Evolutionary conservation across 2,888 invertebrate genomes (phyloP).

Genomic region (Brachynemurus nebulosus): DNA sequence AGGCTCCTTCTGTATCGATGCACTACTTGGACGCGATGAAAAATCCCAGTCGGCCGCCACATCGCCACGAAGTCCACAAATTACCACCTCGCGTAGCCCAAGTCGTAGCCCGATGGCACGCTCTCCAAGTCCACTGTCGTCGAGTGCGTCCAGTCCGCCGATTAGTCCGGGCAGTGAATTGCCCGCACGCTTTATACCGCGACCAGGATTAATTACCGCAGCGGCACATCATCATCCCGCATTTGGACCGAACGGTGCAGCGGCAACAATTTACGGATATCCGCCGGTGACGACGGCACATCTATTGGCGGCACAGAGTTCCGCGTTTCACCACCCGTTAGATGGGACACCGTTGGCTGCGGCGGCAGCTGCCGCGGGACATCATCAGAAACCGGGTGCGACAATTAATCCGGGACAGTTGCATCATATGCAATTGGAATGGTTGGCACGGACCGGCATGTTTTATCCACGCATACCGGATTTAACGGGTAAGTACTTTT

Average conservation of each 20-base stretch:
- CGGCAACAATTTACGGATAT: conserved; percentile 27
- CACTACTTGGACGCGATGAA: conserved; percentile 48
- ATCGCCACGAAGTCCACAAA: conserved; percentile 27
- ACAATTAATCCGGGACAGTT: conserved; percentile 32
- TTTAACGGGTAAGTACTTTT: conserved; percentile 61
- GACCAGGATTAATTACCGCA: conserved; percentile 45
- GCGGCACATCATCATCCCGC: conserved; percentile 25
- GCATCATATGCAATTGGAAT: conserved; percentile 75
- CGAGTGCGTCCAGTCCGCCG: conserved; percentile 65
- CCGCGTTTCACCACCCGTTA: conserved; percentile 41
- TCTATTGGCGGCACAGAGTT: conserved; percentile 30
- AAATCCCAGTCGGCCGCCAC: conserved; percentile 5
- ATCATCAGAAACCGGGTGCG: conserved; percentile 15
- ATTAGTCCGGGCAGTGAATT: conserved; percentile 79
- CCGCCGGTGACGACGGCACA: conserved; percentile 42
- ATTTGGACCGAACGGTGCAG: conserved; percentile 12
- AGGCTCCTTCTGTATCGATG: conserved; percentile 82
- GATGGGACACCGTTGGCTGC: conserved; percentile 28
- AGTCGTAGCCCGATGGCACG: conserved; percentile 30
- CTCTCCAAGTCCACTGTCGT: conserved; percentile 31
- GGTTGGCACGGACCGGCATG: conserved; percentile 85
- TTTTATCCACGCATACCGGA: conserved; percentile 81
- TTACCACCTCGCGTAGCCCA: conserved; percentile 32
- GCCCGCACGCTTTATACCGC: conserved; percentile 38
- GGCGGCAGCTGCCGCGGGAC: neutral